Conservation (phyloP, 2,888 invertebrate species). For the Caenorhabditis sp. region DNA sequence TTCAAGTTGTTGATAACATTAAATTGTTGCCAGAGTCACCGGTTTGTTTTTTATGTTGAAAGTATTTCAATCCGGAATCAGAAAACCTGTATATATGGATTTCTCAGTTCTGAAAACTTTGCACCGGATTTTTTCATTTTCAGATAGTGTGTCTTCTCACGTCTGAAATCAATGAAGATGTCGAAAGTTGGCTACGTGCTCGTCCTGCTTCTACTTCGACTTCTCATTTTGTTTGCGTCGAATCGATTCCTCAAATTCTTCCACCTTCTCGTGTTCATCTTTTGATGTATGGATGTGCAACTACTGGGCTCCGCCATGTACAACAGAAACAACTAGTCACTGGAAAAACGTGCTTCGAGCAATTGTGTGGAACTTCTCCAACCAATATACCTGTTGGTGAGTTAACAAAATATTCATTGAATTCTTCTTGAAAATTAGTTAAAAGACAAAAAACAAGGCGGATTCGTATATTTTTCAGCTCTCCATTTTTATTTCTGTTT, state of each 20-base stretch:
- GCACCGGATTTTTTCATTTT: not conserved
- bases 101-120: too few species aligned
- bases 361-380: constrained; percentile 4
- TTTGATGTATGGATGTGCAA: constrained; percentile 35
- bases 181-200: constrained; percentile 28
- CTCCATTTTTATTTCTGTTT: too few species aligned
- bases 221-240: constrained; percentile 31
- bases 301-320: constrained; percentile 26
- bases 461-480: too few species aligned
- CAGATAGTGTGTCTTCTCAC: constrained; percentile 39
- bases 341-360: constrained; percentile 12
- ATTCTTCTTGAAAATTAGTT: too few species aligned
- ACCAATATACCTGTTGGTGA: not conserved
- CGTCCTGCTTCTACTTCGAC: constrained; percentile 6
- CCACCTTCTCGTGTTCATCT: constrained; percentile 28
- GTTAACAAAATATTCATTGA: too few species aligned
- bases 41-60: constrained; percentile 16
- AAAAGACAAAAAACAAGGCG: too few species aligned
- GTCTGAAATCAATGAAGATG: constrained; percentile 27
- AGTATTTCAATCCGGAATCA: too few species aligned
- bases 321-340: not conserved
- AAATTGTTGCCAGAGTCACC: constrained; percentile 24
- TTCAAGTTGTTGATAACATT: constrained; percentile 29
- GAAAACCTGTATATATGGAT: too few species aligned
- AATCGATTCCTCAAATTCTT: constrained; percentile 12